Base-by-base conservation (phyloP, 2,888 invertebrate genomes). In the Syrista parreyssii region DNA sequence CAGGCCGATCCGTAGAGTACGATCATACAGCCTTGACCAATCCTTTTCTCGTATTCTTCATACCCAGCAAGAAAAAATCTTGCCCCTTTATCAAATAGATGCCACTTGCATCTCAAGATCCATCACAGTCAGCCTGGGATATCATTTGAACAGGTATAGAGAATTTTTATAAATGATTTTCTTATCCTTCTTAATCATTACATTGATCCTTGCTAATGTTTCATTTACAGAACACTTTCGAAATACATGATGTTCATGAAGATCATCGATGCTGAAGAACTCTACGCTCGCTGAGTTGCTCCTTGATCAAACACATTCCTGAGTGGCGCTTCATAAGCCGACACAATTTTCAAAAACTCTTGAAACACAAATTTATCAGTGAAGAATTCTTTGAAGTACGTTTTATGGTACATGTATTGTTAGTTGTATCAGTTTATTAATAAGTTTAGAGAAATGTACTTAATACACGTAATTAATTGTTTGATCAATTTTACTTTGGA, bases 401-500 rank as follows among this genome's bases (percentile, higher is more conserved):
- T 55, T 55, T 55, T 55, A 55, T 23, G 9, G 23, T 55, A 23
- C 9, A 23, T 55, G 9, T 55, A 23, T 55, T 23, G 2, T 55
- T 15, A 23, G 23, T 55, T 55, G 23, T 23, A 23, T 23, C 23
- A 55, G 55, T 15, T 36, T 15, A 55, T 55, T 9, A 55, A 23
- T 55, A 23, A 9, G 2, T 55, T 55, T 55, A 23, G 23, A 55
- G 55, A 55, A 23, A 55, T 55, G 9, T 23, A 55, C 55, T 23
- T 23, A 23, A 23, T 23, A 55, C 9, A 23, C 23, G 23, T 55
- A 23, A 55, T 6, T 55, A 55, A 55, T 0, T 69, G n/a, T n/a
- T n/a, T n/a, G n/a, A n/a, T n/a, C n/a, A n/a, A n/a, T 78, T 40
- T 78, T 76, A 55, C 35, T 55, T 69, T 73, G 68, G 32, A 73